Evolutionary conservation across 2,888 invertebrate species (phyloP), one percentile per base, ranked within the genome.

Genomic region (Drosophila greeni): DNA sequence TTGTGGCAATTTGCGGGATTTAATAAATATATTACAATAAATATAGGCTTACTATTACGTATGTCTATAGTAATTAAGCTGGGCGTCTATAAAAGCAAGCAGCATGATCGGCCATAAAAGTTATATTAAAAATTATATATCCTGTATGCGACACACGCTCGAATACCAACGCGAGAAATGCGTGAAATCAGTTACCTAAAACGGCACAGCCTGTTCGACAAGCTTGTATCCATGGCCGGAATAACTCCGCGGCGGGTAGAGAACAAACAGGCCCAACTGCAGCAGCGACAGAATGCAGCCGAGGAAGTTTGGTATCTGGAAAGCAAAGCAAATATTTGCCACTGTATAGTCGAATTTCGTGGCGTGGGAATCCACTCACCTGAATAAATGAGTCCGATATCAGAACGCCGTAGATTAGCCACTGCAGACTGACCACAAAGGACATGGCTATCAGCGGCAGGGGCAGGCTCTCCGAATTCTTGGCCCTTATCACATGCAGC

Each of bases 391-490:
- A 87, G 89, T 98, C 97, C 52, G 92, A 90, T 72, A 95, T 91
- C 47, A 97, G 89, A 52, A 92, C 87, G 31, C 97, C 97, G 89
- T 97, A 98, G 2, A 93, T 86, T 72, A 93, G 92, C 97, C 98
- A 98, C 76, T 95, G 92, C 24, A 92, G 88, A 9, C 95, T 94
- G 7, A 96, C 95, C 53, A 95, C 89, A 86, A 97, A 94, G 36
- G 95, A 94, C 86, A 94, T 93, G 40, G 94, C 88, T 86, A 97
- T 97, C 84, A 97, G 91, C 5, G 95, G 95, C 86, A 96, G 95
- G 29, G 97, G 97, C 79, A 98, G 90, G 86, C 94, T 94, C 82
- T 96, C 96, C 0, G 96, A 93, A 86, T 92, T 95, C 87, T 93
- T 94, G 7, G 93, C 92, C 87, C 90, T 92, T 55, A 97, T 90